Conservation (phyloP, 2,888 invertebrate species). For the Gisinianus flammeolus region DNA sequence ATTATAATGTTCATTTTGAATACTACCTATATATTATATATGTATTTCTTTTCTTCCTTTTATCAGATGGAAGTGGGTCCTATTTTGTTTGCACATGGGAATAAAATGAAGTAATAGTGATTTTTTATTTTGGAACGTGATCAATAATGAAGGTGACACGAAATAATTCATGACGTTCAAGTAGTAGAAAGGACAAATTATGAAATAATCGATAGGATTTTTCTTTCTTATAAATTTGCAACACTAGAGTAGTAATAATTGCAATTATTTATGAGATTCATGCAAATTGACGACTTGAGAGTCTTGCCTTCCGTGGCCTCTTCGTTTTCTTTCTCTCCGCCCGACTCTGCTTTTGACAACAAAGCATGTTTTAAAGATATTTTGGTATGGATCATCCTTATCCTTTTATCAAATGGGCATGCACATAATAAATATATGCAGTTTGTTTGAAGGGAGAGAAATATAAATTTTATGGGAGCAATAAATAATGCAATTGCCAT, state of each 20-base stretch:
- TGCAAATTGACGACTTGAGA: not conserved
- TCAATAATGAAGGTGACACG: not conserved
- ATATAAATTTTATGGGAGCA: too few species aligned
- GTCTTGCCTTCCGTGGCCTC: too few species aligned
- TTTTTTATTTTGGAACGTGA: not conserved
- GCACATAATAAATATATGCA: not conserved
- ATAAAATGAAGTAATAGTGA: not conserved
- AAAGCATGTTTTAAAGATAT: not conserved
- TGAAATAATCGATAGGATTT: not conserved
- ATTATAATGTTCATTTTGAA: too few species aligned
- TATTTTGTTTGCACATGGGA: not conserved
- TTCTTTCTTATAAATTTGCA: not conserved
- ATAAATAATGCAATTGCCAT: too few species aligned
- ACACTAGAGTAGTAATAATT: not conserved
- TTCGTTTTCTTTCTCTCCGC: too few species aligned
- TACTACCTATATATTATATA: too few species aligned
- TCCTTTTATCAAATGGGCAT: not conserved
- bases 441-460: not conserved
- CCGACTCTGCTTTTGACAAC: too few species aligned
- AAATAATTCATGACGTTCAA: too few species aligned
- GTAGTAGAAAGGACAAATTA: not conserved
- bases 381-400: not conserved
- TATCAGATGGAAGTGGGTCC: too few species aligned
- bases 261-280: conserved; percentile 6
- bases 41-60: too few species aligned